Evolutionary conservation across 2,113 vertebrate species (phyloP).

Genomic region (Nyctibius bracteatus): DNA sequence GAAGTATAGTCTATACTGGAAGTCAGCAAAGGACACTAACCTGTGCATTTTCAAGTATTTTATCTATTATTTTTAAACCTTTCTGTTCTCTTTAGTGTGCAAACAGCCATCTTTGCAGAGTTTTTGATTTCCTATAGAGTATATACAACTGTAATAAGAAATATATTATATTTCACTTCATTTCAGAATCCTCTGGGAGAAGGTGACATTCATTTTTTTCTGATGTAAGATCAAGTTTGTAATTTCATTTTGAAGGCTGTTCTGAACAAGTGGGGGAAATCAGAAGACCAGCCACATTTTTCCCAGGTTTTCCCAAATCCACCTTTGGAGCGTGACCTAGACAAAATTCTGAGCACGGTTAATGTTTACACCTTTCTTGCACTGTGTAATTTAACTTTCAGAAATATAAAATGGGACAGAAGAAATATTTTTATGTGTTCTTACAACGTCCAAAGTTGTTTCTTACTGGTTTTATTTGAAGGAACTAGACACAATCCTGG

Average conservation of each 20-base stretch:
- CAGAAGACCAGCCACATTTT: background rate
- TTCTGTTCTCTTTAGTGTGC: background rate
- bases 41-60: background rate
- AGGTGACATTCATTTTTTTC: slow-evolving; percentile 37
- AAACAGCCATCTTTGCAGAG: background rate
- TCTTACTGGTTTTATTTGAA: slow-evolving; percentile 77
- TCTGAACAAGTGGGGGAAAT: slow-evolving; percentile 57
- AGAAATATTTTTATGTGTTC: slow-evolving; percentile 55
- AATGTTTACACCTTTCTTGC: slow-evolving; percentile 37
- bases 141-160: background rate
- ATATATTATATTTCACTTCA: slow-evolving; percentile 22
- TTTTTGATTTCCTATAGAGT: background rate
- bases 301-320: slow-evolving; percentile 14
- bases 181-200: slow-evolving; percentile 37
- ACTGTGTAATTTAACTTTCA: slow-evolving; percentile 57
- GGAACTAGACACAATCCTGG: slow-evolving; percentile 88
- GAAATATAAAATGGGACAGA: slow-evolving; percentile 62
- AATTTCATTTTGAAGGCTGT: background rate
- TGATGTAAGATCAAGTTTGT: slow-evolving; percentile 13
- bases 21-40: background rate
- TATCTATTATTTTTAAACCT: background rate
- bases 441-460: slow-evolving; percentile 68
- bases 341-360: background rate
- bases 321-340: slow-evolving; percentile 22
- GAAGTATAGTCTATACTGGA: background rate